Conservation (phyloP, 2,888 invertebrate species). For the Lasioglossum oenotherae region DNA sequence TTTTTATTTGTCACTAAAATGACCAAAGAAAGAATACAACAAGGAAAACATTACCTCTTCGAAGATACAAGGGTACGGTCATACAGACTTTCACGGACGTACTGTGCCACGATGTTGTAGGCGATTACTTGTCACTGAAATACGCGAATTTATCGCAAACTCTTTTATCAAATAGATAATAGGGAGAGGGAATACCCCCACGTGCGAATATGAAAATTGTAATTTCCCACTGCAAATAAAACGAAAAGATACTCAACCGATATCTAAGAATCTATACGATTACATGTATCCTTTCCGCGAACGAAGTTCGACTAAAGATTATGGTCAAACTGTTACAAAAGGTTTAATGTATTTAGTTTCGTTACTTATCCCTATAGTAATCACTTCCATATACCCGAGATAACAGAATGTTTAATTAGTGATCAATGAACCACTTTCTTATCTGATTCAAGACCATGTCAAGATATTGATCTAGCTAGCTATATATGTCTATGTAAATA, state of each 20-base stretch:
- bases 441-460: not conserved
- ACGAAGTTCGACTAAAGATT: not conserved
- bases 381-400: not conserved
- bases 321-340: not conserved
- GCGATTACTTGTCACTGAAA: not conserved
- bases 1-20: not conserved
- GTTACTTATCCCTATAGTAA: not conserved
- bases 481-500: no score
- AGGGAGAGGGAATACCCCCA: not conserved
- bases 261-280: not conserved
- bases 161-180: not conserved
- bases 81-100: not conserved
- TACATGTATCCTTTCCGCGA: not conserved
- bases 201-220: not conserved
- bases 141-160: not conserved
- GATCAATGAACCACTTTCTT: not conserved
- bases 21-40: not conserved
- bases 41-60: not conserved
- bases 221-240: not conserved
- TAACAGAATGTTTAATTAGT: not conserved
- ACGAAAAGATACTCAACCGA: not conserved
- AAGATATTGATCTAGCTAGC: not conserved
- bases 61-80: not conserved
- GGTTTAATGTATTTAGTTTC: not conserved
- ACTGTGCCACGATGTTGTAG: not conserved